A percentile compares a stretch with the other conserved stretches of the same genome.
phyloP scores from a whole-genome alignment of 2,888 invertebrate genomes.

The Coleophora deauratella region DNA sequence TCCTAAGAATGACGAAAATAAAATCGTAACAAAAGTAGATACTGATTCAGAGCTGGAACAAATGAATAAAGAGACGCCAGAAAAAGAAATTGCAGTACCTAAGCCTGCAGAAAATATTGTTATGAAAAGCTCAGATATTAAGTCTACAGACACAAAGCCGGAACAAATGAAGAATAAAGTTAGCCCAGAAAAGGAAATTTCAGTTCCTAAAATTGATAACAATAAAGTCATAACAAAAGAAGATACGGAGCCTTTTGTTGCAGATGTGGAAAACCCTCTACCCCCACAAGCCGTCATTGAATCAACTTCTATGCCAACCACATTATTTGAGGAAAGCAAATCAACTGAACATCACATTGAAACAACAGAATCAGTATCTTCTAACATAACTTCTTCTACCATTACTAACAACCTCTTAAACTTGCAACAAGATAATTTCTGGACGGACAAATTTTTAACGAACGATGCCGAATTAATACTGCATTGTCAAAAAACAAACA shows the following conservation, averaged over 20 bases:
- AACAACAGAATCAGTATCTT: slow-evolving; percentile 13
- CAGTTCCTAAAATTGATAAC: background rate
- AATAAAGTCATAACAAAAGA: background rate
- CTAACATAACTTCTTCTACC: slow-evolving; percentile 35
- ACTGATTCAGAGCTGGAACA: no score
- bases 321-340: no score
- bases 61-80: no score
- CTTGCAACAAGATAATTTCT: slow-evolving; percentile 71
- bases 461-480: slow-evolving; percentile 74
- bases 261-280: background rate
- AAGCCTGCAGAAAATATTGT: no score
- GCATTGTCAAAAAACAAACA: slow-evolving; percentile 22
- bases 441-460: slow-evolving; percentile 72
- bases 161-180: background rate
- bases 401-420: slow-evolving; percentile 44
- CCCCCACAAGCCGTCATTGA: background rate
- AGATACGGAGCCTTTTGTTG: background rate
- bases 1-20: background rate
- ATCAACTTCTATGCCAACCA: no score
- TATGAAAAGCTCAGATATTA: no score
- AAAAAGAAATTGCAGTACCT: no score
- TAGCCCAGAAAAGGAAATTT: background rate
- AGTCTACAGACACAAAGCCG: no score
- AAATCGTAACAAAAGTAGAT: background rate
- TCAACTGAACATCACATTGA: no score